Conservation (phyloP, 2,797 vertebrate genomes). For the Liasis olivaceus region DNA sequence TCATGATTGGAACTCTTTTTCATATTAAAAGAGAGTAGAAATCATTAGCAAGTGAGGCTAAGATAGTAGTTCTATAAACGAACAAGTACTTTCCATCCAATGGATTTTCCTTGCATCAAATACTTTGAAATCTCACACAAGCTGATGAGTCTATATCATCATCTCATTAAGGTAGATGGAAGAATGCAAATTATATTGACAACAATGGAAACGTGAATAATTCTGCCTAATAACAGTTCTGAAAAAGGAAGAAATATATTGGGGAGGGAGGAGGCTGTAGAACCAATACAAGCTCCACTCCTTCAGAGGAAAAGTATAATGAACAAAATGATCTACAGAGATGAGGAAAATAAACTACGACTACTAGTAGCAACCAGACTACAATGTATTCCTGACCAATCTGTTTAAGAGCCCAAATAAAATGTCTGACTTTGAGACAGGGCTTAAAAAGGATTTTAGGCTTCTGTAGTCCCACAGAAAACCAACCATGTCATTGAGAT, state of each 20-base stretch:
- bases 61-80: not conserved
- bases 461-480: not conserved
- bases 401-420: not conserved
- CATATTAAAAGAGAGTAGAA: not conserved
- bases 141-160: slow-evolving; percentile 34
- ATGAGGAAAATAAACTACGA: not conserved
- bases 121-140: not conserved
- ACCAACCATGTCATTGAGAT: not conserved
- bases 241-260: not conserved
- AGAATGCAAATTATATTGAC: slow-evolving; percentile 66
- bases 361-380: not conserved
- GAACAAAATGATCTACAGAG: not conserved
- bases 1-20: not conserved
- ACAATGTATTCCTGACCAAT: not conserved
- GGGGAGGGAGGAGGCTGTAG: not conserved
- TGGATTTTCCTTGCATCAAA: not conserved
- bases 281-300: not conserved
- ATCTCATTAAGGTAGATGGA: slow-evolving; percentile 48
- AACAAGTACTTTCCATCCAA: not conserved
- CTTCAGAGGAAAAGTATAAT: not conserved
- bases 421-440: not conserved
- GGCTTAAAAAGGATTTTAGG: not conserved
- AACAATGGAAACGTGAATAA: slow-evolving; percentile 67
- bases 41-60: not conserved
- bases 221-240: slow-evolving; percentile 62